Percentiles rank a stretch among this genome's conserved stretches.
Evolutionary conservation across 2,113 vertebrate genomes (phyloP).

Genomic region (Natator depressus): DNA sequence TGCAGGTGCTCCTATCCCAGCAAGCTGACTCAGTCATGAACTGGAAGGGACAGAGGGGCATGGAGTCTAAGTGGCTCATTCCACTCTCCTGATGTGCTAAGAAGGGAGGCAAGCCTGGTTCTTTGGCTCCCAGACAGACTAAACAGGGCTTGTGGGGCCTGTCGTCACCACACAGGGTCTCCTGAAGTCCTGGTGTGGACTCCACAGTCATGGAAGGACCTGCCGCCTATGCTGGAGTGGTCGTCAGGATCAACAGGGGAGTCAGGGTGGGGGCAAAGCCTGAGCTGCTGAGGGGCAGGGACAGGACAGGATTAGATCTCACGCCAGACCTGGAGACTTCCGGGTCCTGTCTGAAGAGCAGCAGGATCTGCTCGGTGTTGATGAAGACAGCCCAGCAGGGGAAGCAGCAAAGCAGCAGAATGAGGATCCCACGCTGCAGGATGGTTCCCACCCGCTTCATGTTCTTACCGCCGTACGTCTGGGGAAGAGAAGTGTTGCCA

Average conservation of each 20-base stretch:
- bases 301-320: not conserved
- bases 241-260: not conserved
- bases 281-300: not conserved
- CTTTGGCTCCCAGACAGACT: not conserved
- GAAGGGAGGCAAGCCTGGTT: not conserved
- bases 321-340: constrained; percentile 86
- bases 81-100: not conserved
- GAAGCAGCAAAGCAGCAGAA: constrained; percentile 90
- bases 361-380: constrained; percentile 85
- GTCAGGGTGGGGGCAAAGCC: not conserved
- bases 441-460: constrained; percentile 91
- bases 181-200: not conserved
- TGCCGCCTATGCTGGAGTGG: not conserved
- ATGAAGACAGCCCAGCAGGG: constrained; percentile 93
- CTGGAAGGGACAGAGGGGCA: not conserved
- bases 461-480: constrained; percentile 91
- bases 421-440: constrained; percentile 85
- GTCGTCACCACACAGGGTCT: not conserved
- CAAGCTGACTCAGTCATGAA: not conserved
- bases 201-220: not conserved
- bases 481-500: constrained; percentile 1
- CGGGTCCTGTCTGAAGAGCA: constrained; percentile 83
- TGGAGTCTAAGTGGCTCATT: no score
- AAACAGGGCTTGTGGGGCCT: not conserved
- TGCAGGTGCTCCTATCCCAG: not conserved